Evolutionary conservation across 2,797 vertebrate genomes (phyloP), one percentile per base, ranked within the genome.

Genomic region (Chelon labrosus): DNA sequence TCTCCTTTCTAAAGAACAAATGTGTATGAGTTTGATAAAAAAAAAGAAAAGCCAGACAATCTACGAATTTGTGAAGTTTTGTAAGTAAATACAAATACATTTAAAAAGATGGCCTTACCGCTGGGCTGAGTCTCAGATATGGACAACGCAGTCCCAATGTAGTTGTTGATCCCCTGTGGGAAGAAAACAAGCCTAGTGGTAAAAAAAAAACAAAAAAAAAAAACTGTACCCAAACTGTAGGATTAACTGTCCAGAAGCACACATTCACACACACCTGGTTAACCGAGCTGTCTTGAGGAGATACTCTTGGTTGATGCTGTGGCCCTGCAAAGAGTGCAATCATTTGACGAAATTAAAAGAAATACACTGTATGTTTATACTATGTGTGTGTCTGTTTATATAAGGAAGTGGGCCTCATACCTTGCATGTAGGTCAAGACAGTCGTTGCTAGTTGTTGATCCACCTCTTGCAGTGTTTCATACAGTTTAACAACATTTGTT

Each of bases 371-470:
- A n/a, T 27, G 7, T 31, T 31, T 31, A 31, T 7, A 31, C 31
- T 31, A 31, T 11, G 22, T 61, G 11, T 13, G 4, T 5, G 4
- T 39, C 6, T 37, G 11, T 10, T 0, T 20, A 2, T 52, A 14
- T 31, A 10, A 55, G 41, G 20, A 2, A 2, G 56, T 46, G 51
- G 0, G 0, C 42, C 6, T 64, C 25, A 20, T 77, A 81, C 88
- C n/a, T 4, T 64, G 14, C 49, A 4, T 85, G 76, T 89, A 86
- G 0, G 3, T 1, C 11, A 62, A 5, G 2, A 94, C 73, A 22
- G 0, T 82, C 6, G 0, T 0, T 12, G 75, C 90, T 76, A 95
- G 82, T 27, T 81, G 55, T 62, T 19, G 73, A 55, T 91, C 84
- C 5, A 83, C 58, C 12, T 68, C 0, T 11, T 0, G 0, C 20